phyloP scores from a whole-genome alignment of 2,888 invertebrate species.

The Eurois occulta region DNA sequence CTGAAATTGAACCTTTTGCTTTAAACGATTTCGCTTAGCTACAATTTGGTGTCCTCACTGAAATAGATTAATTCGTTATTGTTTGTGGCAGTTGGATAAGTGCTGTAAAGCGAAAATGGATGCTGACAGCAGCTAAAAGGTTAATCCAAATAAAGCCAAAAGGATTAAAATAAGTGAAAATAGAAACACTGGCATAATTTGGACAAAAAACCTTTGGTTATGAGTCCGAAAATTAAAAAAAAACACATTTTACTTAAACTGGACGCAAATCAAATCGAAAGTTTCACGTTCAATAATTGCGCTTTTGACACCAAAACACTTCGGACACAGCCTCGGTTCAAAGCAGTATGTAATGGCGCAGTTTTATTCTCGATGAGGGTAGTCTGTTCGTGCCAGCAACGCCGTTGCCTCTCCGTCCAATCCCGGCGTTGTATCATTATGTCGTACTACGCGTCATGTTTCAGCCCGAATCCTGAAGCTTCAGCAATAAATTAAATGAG shows the following conservation, averaged over 20 bases:
- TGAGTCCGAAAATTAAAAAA: background rate
- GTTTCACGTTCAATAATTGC: no score
- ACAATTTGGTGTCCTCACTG: background rate
- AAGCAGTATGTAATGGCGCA: background rate
- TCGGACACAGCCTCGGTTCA: background rate
- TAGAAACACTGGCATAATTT: background rate
- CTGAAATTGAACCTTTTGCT: constrained; percentile 5
- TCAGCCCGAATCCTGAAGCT: constrained; percentile 37
- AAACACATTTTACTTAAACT: background rate
- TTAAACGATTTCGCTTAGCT: background rate
- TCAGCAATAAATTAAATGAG: constrained; percentile 56
- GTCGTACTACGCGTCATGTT: constrained; percentile 19
- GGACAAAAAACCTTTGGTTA: no score
- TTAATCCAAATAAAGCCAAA: constrained; percentile 4
- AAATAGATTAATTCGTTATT: background rate
- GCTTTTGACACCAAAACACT: background rate
- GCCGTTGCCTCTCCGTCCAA: background rate
- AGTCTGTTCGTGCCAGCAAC: background rate
- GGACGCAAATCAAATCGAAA: background rate
- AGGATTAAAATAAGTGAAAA: background rate
- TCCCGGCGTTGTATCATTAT: background rate
- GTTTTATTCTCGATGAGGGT: background rate
- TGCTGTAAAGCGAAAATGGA: background rate
- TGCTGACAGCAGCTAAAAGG: background rate
- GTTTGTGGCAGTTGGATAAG: constrained; percentile 17